Percentiles rank a stretch among this genome's conserved stretches.
These are phyloP conservation scores for Nesogale talazaci DNA, from an alignment of 2,113 vertebrate species.

Conservation along the genomic window DNA sequence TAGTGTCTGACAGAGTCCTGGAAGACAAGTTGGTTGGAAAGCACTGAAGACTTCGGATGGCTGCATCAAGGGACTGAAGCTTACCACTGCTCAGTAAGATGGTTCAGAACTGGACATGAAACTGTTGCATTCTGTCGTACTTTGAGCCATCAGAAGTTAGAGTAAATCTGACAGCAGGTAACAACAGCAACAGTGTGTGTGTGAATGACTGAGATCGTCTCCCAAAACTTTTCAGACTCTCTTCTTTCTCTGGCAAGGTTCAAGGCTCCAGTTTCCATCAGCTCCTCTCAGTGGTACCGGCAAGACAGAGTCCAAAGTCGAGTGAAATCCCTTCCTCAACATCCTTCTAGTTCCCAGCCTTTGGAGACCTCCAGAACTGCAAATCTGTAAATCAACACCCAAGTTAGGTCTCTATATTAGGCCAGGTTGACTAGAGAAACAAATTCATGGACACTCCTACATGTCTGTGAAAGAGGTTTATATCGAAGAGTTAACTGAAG, in stretches of 20 bases:
- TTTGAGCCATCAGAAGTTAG: neutral
- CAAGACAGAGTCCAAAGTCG: neutral
- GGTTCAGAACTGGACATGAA: neutral
- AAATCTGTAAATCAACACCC: neutral
- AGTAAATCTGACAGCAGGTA: neutral
- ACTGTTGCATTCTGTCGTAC: neutral
- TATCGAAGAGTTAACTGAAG: too few relatives aligned
- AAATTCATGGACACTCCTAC: too few relatives aligned
- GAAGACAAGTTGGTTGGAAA: neutral
- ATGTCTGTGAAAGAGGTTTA: too few relatives aligned
- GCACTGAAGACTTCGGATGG: neutral
- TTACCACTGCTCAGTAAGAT: neutral
- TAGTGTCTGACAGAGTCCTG: neutral
- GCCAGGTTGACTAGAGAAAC: too few relatives aligned
- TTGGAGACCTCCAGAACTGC: rapidly evolving
- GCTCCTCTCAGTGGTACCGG: neutral
- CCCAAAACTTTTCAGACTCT: neutral
- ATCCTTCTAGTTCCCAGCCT: rapidly evolving
- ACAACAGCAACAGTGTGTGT: neutral
- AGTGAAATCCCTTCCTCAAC: rapidly evolving
- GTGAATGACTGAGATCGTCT: too few relatives aligned
- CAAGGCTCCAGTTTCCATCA: neutral
- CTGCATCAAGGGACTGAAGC: neutral
- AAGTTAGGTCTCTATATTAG: neutral
- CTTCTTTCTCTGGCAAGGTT: neutral